Conservation (phyloP, 2,888 invertebrate genomes). For the Romanomermis culicivorax region DNA sequence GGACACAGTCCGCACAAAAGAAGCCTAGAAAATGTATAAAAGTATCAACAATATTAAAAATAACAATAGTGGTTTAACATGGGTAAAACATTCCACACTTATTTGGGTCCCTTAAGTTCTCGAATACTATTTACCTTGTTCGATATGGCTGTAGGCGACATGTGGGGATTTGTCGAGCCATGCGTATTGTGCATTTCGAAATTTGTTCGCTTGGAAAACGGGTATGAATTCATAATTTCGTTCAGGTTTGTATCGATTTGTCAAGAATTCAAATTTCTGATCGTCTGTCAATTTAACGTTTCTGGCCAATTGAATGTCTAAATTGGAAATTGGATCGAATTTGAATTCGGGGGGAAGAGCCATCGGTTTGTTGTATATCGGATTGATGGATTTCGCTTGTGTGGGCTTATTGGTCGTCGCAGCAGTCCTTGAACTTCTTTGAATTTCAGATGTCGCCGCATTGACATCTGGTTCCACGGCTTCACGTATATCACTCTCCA, state of each 20-base stretch:
- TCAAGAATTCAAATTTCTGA: background rate
- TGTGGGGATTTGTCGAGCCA: background rate
- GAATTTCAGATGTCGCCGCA: too few species aligned
- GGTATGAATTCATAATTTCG: background rate
- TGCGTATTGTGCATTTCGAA: background rate
- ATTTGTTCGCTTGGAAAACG: background rate
- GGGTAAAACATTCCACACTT: too few species aligned
- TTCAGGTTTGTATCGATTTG: background rate
- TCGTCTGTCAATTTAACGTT: background rate
- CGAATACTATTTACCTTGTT: too few species aligned
- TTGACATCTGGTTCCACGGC: too few species aligned
- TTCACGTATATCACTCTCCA: too few species aligned
- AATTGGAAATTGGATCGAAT: background rate
- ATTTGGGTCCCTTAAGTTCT: too few species aligned
- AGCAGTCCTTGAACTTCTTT: too few species aligned
- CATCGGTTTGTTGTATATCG: background rate
- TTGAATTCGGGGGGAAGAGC: background rate
- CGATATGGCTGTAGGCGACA: constrained; percentile 2
- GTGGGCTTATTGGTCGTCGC: too few species aligned
- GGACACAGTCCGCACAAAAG: background rate
- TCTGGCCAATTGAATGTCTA: background rate
- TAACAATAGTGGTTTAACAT: too few species aligned
- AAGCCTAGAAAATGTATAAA: too few species aligned
- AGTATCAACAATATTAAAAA: too few species aligned
- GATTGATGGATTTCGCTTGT: too few species aligned